phyloP scores from a whole-genome alignment of 2,888 invertebrate genomes.

The Bruchidius siliquastri region DNA sequence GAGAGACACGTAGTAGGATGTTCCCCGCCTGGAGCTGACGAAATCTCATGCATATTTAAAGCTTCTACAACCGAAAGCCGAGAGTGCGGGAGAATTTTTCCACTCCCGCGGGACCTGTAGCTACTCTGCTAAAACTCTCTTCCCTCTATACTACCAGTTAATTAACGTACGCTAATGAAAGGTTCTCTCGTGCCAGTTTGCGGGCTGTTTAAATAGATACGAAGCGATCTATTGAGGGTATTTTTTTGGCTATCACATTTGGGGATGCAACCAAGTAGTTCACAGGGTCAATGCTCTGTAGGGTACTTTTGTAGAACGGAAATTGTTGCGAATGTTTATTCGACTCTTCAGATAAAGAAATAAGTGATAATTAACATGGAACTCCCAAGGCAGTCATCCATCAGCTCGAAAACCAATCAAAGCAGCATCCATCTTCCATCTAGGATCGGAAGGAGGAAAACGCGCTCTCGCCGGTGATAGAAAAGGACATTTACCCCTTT shows the following conservation, averaged over 20 bases:
- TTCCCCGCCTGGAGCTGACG: slow-evolving; percentile 15
- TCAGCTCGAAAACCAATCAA: neutral
- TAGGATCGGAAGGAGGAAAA: neutral
- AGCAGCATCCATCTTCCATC: neutral
- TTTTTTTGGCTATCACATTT: neutral
- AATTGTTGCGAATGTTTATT: too few species aligned
- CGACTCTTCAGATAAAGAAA: too few species aligned
- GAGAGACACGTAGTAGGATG: neutral
- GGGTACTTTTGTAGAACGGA: neutral
- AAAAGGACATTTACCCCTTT: neutral
- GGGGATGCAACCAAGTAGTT: neutral
- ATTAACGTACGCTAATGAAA: neutral
- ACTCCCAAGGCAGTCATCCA: neutral
- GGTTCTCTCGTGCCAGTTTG: neutral
- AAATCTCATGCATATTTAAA: slow-evolving; percentile 30
- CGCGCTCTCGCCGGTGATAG: neutral
- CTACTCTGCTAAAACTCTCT: neutral
- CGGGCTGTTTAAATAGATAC: neutral
- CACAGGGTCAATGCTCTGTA: neutral
- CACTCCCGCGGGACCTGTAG: neutral
- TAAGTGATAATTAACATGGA: neutral
- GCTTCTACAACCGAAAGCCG: slow-evolving; percentile 2
- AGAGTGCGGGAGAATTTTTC: slow-evolving; percentile 9
- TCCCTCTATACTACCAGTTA: neutral
- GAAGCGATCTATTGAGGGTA: neutral